Evolutionary conservation across 2,888 invertebrate genomes (phyloP).

Genomic region (Caenorhabditis sp.): DNA sequence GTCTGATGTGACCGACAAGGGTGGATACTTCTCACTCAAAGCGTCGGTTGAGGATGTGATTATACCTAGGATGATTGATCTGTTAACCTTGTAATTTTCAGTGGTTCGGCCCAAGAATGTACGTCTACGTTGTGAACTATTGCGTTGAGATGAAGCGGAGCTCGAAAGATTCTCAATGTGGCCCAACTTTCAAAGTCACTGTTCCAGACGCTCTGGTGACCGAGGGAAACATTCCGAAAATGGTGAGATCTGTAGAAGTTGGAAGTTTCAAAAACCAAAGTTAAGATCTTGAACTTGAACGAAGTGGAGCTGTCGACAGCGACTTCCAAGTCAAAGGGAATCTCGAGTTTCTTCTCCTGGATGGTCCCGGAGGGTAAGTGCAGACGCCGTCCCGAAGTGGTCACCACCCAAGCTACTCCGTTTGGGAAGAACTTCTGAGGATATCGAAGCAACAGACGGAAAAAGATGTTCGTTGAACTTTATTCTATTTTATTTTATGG

Average conservation of each 20-base stretch:
- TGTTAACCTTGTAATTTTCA: neutral
- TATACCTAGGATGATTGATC: neutral
- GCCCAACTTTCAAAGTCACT: constrained; percentile 6
- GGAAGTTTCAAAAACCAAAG: neutral
- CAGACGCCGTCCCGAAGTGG: no score
- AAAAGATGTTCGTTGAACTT: no score
- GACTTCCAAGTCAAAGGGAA: neutral
- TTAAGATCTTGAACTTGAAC: constrained; percentile 17
- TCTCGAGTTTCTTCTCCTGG: no score
- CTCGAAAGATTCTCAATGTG: constrained; percentile 1
- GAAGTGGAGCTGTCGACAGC: neutral
- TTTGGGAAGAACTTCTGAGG: no score
- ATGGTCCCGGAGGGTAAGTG: no score
- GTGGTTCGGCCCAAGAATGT: neutral
- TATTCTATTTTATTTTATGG: no score
- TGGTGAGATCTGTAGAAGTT: neutral
- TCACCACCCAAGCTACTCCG: no score
- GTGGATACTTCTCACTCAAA: constrained; percentile 8
- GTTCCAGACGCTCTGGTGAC: neutral
- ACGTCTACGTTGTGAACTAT: neutral
- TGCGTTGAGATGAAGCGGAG: neutral
- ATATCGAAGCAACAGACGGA: no score
- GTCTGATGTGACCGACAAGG: neutral
- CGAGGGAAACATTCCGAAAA: constrained; percentile 1
- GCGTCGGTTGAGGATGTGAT: neutral